Evolutionary conservation across 2,888 invertebrate species (phyloP), one percentile per base, ranked within the genome.

Genomic region (Oscheius myriophilus): DNA sequence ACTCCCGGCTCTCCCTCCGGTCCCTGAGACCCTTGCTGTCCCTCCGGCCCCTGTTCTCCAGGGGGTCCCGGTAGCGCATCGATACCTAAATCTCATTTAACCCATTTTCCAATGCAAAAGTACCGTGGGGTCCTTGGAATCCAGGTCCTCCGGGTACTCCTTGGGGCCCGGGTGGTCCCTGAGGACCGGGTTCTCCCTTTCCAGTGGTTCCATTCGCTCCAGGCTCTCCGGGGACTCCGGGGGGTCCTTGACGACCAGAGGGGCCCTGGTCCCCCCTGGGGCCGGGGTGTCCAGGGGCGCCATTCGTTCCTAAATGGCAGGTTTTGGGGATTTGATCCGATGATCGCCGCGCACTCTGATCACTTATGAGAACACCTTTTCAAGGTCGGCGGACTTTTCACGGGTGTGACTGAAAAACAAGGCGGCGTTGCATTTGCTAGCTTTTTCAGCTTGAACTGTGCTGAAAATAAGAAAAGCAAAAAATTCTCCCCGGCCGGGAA

Each of bases 401-500:
- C n/a, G n/a, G n/a, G n/a, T n/a, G n/a, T n/a, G n/a, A n/a, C n/a
- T n/a, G n/a, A n/a, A n/a, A n/a, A n/a, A n/a, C n/a, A n/a, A n/a
- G n/a, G n/a, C n/a, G n/a, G n/a, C n/a, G n/a, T n/a, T n/a, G n/a
- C n/a, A n/a, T n/a, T n/a, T n/a, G n/a, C n/a, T n/a, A n/a, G n/a
- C n/a, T n/a, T n/a, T n/a, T n/a, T n/a, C n/a, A n/a, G n/a, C n/a
- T n/a, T n/a, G n/a, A n/a, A n/a, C n/a, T n/a, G n/a, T n/a, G n/a
- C n/a, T n/a, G n/a, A n/a, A n/a, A n/a, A n/a, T n/a, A n/a, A n/a
- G n/a, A 21, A 33, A 33, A 33, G 33, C 33, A 67, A 67, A 67
- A 59, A 21, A 21, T 76, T 76, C 81, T 82, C 81, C 80, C 81
- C 79, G 81, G 80, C 82, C 82, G 81, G 81, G 81, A 80, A 82